phyloP scores from a whole-genome alignment of 1,140 invertebrate species.

The Probaryconus sp. region DNA sequence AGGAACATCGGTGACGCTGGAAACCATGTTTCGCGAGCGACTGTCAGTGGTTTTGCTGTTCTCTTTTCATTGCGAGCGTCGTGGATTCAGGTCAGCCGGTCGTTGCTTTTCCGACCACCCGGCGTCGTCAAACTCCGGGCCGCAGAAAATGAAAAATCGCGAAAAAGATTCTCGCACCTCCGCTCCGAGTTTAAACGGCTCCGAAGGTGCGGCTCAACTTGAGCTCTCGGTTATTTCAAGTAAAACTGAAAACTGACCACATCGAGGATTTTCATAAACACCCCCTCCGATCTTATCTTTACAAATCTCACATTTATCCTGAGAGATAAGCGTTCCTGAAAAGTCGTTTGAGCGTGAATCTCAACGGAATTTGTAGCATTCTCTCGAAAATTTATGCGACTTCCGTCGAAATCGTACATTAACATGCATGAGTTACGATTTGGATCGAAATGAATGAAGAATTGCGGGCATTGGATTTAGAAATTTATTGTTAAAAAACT shows the following conservation, averaged over 20 bases:
- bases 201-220: background rate
- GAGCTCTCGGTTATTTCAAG: slow-evolving; percentile 7
- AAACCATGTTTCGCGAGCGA: slow-evolving; percentile 28
- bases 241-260: background rate
- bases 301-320: slow-evolving; percentile 14
- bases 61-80: slow-evolving; percentile 63
- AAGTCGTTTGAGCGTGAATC: slow-evolving; percentile 10
- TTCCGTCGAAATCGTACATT: slow-evolving; percentile 48
- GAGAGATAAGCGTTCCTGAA: slow-evolving; percentile 6
- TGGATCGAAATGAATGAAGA: slow-evolving; percentile 13
- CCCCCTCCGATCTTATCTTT: background rate
- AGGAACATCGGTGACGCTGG: slow-evolving; percentile 1
- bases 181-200: background rate
- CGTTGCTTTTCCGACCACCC: slow-evolving; percentile 64
- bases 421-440: slow-evolving; percentile 33
- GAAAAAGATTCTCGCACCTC: slow-evolving; percentile 16
- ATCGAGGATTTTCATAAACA: slow-evolving; percentile 37
- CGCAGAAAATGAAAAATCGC: slow-evolving; percentile 42
- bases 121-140: slow-evolving; percentile 27
- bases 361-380: slow-evolving; percentile 29
- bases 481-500: too few relatives aligned
- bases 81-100: slow-evolving; percentile 68
- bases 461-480: background rate
- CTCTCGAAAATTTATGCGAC: slow-evolving; percentile 32
- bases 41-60: slow-evolving; percentile 52